Evolutionary conservation across 37 sponge, comb jelly and placozoan species (phyloP).

Genomic region (Lycopodina hypogea): DNA sequence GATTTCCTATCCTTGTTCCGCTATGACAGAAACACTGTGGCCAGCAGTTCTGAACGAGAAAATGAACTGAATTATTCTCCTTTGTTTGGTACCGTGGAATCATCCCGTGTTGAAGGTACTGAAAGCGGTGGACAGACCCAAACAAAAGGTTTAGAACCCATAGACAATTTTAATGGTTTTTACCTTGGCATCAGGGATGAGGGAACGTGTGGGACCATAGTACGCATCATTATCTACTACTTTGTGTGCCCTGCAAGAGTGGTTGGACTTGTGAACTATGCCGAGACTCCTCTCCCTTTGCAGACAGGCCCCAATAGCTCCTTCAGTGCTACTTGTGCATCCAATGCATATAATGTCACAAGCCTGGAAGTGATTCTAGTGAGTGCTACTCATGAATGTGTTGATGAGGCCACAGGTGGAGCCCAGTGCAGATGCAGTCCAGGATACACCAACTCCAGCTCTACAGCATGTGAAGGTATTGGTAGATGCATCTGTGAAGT

Average conservation of each 20-base stretch:
- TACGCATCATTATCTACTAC: neutral
- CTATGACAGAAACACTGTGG: neutral
- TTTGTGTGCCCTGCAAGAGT: neutral
- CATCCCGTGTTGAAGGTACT: neutral
- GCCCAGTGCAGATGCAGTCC: neutral
- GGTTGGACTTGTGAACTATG: slow-evolving; percentile 6
- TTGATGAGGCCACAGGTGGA: neutral
- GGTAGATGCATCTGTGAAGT: too few relatives aligned
- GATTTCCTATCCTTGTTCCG: neutral
- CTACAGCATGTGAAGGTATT: neutral
- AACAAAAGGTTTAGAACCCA: neutral
- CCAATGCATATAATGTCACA: neutral
- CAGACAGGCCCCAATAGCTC: neutral
- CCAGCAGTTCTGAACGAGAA: neutral
- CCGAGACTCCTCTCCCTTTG: neutral
- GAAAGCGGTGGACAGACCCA: neutral
- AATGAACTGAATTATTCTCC: neutral
- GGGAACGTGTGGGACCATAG: neutral
- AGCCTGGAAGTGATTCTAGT: neutral
- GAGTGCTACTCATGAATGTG: neutral
- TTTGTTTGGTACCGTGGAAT: neutral
- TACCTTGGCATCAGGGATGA: slow-evolving; percentile 3
- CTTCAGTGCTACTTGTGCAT: neutral
- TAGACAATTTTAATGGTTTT: neutral
- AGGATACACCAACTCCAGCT: neutral